Percentiles rank a stretch among this genome's conserved stretches.
Conservation (phyloP, 2,113 vertebrate species). For the Gobiocypris rarus region DNA sequence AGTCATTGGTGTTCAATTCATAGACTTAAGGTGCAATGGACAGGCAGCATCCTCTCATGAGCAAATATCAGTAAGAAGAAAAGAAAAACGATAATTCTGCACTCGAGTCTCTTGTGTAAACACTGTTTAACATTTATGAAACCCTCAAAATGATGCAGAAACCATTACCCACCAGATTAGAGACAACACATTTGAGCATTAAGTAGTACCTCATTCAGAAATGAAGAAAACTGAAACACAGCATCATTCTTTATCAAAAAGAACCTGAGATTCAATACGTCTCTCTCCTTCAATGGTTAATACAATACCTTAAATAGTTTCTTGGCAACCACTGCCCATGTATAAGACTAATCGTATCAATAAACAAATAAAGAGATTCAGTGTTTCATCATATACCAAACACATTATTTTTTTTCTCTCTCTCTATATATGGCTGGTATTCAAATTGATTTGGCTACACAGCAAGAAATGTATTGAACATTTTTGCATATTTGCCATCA, state of each 20-base stretch:
- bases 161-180: background rate
- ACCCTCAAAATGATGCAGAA: background rate
- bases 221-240: conserved; percentile 20
- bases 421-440: background rate
- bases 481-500: background rate
- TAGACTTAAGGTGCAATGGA: background rate
- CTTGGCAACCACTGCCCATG: background rate
- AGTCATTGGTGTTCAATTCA: conserved; percentile 1
- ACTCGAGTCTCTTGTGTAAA: background rate
- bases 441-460: background rate
- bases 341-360: background rate
- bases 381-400: background rate
- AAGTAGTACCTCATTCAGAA: conserved; percentile 5
- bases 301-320: conserved; percentile 8
- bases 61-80: background rate
- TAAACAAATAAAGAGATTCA: background rate
- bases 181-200: conserved; percentile 16
- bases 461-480: background rate
- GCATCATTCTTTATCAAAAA: conserved; percentile 21
- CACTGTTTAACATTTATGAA: conserved; percentile 20
- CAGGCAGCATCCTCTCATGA: background rate
- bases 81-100: background rate
- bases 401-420: background rate
- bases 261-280: conserved; percentile 13
- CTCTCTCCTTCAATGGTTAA: conserved; percentile 2